Evolutionary conservation across 2,888 invertebrate species (phyloP), one percentile per base, ranked within the genome.

Genomic region (Taphrorychus bicolor): DNA sequence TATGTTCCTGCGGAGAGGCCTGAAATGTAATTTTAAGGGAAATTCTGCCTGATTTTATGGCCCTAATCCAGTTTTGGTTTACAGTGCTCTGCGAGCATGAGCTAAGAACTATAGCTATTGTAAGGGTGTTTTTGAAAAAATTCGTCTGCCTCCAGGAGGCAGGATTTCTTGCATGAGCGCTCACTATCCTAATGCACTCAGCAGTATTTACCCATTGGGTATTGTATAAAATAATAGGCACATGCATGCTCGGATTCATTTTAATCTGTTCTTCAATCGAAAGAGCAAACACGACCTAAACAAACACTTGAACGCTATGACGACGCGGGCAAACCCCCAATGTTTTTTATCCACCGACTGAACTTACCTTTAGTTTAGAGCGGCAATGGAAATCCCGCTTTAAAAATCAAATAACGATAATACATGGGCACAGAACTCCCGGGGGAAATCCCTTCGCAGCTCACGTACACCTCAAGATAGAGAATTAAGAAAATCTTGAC

Each of bases 261-360:
- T 81, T 82, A 82, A 82, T 82, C 82, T 82, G 81, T 81, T 79
- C 77, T 78, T 78, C 78, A 75, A 65, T 65, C 65, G 65, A 48
- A 73, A 74, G 74, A 71, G 74, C 77, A 81, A 80, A 81, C 76
- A 80, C 0, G 75, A 73, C 81, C 81, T 81, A 81, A 81, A 80
- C 78, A 81, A 81, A 81, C 81, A 81, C 81, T 80, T 77, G 16
- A 51, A n/a, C 3, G 19, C n/a, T n/a, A n/a, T n/a, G n/a, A n/a
- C 21, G 48, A 54, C 54, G 54, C 5, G n/a, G 17, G n/a, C n/a
- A n/a, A n/a, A n/a, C n/a, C n/a, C n/a, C n/a, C n/a, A n/a, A 11
- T n/a, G 14, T 45, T 45, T 45, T 45, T 45, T n/a, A n/a, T n/a
- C n/a, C n/a, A n/a, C n/a, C n/a, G n/a, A n/a, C n/a, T n/a, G n/a